Percentiles rank a stretch among this genome's conserved stretches.
Conservation (phyloP, 2,888 invertebrate species). For the Torymus texanus region DNA sequence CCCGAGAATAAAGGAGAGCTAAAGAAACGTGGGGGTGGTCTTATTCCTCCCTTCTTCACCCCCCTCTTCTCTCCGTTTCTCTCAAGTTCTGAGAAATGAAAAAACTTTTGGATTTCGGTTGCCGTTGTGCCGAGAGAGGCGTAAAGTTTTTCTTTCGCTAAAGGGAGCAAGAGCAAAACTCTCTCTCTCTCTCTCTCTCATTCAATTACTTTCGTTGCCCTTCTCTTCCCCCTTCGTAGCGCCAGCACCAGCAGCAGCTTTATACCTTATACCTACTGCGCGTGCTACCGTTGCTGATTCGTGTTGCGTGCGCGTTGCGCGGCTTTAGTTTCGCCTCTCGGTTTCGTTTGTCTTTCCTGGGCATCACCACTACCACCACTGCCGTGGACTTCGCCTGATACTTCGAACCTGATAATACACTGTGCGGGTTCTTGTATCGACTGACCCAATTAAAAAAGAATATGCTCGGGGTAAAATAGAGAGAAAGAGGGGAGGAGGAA, state of each 20-base stretch:
- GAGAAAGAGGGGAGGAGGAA: no score
- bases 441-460: no score
- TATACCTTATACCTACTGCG: neutral
- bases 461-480: no score
- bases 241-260: no score
- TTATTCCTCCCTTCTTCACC: no score
- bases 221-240: neutral
- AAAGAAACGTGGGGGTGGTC: no score
- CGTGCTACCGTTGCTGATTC: conserved; percentile 12
- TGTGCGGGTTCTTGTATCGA: no score
- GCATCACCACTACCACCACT: no score
- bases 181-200: conserved; percentile 22
- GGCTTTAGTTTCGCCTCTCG: conserved; percentile 28
- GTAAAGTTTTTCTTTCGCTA: neutral
- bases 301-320: conserved; percentile 1
- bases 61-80: neutral
- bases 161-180: conserved; percentile 4
- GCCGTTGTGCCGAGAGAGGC: neutral
- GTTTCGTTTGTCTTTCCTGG: neutral
- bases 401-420: no score
- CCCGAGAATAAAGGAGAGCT: no score
- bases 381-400: neutral
- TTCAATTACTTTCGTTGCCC: conserved; percentile 34
- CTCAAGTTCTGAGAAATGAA: conserved; percentile 20
- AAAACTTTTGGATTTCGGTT: conserved; percentile 26